Evolutionary conservation across 92 coral and sea anemone species (phyloP).

Genomic region (Bergia sp.): DNA sequence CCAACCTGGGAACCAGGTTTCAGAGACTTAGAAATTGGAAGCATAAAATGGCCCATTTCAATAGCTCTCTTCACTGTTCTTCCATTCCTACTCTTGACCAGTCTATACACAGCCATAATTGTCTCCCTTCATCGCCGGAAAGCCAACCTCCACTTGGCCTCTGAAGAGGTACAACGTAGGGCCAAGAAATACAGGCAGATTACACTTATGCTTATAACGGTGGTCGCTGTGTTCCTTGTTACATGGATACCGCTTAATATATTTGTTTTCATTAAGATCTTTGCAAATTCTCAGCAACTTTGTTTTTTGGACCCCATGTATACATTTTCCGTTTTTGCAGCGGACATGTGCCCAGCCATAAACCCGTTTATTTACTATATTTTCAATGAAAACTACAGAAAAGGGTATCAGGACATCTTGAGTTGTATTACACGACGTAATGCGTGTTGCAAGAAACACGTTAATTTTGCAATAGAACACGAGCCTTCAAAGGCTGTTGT

Average conservation of each 20-base stretch:
- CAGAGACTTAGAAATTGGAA: neutral
- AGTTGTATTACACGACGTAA: neutral
- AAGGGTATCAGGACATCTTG: neutral
- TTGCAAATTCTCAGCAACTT: neutral
- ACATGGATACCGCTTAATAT: neutral
- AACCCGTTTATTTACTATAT: neutral
- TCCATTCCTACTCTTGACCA: neutral
- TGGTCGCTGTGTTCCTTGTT: neutral
- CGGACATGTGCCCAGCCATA: neutral
- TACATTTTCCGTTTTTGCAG: neutral
- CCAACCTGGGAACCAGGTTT: neutral
- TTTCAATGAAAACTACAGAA: constrained; percentile 20
- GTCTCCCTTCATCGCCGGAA: constrained; percentile 15
- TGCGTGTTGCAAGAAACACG: neutral
- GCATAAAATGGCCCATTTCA: neutral
- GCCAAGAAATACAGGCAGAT: constrained; percentile 4
- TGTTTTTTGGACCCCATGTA: neutral
- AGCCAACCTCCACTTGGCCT: neutral
- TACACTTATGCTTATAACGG: neutral
- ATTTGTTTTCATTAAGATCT: neutral
- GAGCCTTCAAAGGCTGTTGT: neutral
- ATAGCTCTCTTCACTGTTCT: neutral
- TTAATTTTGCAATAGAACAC: neutral
- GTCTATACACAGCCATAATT: neutral
- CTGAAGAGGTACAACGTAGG: neutral